Evolutionary conservation across 1,140 invertebrate genomes (phyloP).

Genomic region (Sarcophaga bullata): DNA sequence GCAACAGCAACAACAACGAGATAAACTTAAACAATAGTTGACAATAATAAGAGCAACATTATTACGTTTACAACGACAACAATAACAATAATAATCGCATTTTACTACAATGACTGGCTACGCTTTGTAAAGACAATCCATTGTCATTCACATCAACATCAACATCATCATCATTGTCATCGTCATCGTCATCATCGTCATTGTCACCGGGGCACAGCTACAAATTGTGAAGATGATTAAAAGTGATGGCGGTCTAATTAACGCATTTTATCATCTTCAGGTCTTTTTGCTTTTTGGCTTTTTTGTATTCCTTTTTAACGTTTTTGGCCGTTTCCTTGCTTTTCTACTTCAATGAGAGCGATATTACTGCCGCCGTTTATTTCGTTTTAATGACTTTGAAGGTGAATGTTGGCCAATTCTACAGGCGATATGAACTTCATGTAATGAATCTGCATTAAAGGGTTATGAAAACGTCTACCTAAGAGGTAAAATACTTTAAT

Average conservation of each 20-base stretch:
- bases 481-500: too few species aligned
- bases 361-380: neutral
- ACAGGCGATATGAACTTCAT: neutral
- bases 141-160: too few species aligned
- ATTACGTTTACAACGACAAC: slow-evolving; percentile 20
- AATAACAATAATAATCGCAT: slow-evolving; percentile 33
- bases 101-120: slow-evolving; percentile 13
- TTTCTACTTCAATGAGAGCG: neutral
- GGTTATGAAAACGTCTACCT: too few species aligned
- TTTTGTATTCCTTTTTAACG: neutral
- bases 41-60: slow-evolving; percentile 28
- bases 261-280: slow-evolving; percentile 29
- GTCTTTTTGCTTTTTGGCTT: slow-evolving; percentile 4
- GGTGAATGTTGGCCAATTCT: neutral
- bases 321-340: neutral
- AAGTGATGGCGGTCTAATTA: slow-evolving; percentile 39
- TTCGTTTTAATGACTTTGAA: neutral
- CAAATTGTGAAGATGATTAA: slow-evolving; percentile 40
- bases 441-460: neutral
- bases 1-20: neutral
- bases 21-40: slow-evolving; percentile 22
- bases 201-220: slow-evolving; percentile 5
- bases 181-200: too few species aligned
- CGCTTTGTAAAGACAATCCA: too few species aligned
- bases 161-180: too few species aligned